Base-by-base conservation (phyloP, 2,113 vertebrate genomes). In the Physeter macrocephalus region DNA sequence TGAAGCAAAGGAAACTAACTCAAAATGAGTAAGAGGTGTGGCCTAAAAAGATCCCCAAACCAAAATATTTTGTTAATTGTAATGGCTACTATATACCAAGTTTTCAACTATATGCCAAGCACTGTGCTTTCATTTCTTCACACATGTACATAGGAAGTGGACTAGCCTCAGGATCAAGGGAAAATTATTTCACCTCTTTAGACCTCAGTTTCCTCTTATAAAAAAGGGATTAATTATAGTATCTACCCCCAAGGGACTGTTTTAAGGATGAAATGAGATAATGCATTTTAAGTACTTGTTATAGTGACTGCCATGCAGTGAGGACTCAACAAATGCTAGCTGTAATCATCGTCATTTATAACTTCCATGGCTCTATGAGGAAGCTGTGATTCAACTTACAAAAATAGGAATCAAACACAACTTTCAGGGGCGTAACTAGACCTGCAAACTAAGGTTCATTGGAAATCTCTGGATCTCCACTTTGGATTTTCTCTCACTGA, bases 221-320 rank as follows among this genome's bases (percentile, higher is more conserved):
- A 82, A 62, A 97, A 97, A 57, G 77, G 49, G 13, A 94, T 86
- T 86, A 91, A 83, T 93, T 82, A 96, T 18, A 74, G 49, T 18
- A 46, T 92, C 29, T 75, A n/a, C 20, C 82, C 59, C 49, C 27
- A 59, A 27, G 57, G 87, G 74, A 25, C 57, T 77, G 34, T 80
- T 94, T 72, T 90, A 81, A 88, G 54, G 61, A 92, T 54, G 61
- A n/a, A 85, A 84, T 62, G 46, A 92, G 67, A 87, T 52, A 88
- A 75, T 62, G 59, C 66, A 72, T 31, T 34, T 41, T 43, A 90
- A 97, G 71, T 75, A 54, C 61, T 36, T n/a, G 39, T 61, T 57
- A 88, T 9, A 94, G 61, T 39, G 71, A 84, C 6, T 11, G 75
- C 66, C 25, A 20, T 1, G 3, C 43, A 39, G 64, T 64, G 57